A percentile compares a stretch with the other conserved stretches of the same genome.
Conservation (phyloP, 2,797 vertebrate species). For the Sarcophilus harrisii region DNA sequence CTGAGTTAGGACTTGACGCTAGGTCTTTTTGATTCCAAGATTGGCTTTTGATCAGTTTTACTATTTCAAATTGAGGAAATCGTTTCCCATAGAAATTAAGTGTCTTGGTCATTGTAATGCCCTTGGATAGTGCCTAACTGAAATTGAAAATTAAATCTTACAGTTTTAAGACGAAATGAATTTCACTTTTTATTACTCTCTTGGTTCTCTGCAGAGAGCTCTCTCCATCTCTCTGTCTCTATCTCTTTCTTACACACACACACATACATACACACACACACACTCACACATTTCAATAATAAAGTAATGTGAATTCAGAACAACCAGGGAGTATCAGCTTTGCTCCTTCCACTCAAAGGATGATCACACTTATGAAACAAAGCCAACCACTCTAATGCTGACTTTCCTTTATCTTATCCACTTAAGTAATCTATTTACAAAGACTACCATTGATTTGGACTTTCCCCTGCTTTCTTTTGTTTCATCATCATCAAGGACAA, state of each 20-base stretch:
- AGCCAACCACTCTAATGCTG: conserved; percentile 47
- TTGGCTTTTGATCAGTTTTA: background rate
- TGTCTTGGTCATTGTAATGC: background rate
- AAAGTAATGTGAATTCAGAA: conserved; percentile 74
- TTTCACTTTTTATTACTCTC: background rate
- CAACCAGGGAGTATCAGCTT: conserved; percentile 47
- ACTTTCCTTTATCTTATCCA: conserved; percentile 72
- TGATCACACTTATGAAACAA: conserved; percentile 65
- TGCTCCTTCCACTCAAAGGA: conserved; percentile 34
- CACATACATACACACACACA: too few species aligned
- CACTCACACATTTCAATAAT: background rate
- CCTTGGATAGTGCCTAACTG: background rate
- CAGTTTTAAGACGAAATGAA: background rate
- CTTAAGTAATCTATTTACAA: conserved; percentile 61
- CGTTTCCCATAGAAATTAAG: background rate
- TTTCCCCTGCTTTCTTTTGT: background rate
- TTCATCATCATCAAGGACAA: background rate
- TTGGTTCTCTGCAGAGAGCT: background rate
- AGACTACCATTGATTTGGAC: conserved; percentile 56
- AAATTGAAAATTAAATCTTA: background rate
- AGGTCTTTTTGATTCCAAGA: background rate
- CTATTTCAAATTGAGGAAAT: background rate
- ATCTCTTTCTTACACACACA: background rate
- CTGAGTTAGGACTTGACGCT: background rate
- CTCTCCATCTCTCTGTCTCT: background rate